A percentile compares a stretch with the other conserved stretches of the same genome.
These are phyloP conservation scores for Cyprinodon diabolis DNA, from an alignment of 2,797 vertebrate genomes.

Conservation along the genomic window DNA sequence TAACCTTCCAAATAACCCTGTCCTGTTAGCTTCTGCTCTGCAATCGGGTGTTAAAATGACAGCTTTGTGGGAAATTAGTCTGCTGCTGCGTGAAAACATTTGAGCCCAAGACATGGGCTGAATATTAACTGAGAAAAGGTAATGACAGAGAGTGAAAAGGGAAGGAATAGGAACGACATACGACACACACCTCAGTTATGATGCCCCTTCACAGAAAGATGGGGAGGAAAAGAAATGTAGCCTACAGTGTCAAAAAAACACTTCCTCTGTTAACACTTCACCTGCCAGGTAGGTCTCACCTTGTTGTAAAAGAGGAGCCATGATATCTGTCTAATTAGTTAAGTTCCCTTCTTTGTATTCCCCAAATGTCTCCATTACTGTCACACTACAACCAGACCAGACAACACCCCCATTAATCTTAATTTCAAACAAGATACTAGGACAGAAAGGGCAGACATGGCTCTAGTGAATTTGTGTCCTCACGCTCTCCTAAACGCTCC, in stretches of 20 bases:
- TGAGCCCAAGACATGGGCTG: conserved; percentile 33
- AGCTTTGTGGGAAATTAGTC: conserved; percentile 50
- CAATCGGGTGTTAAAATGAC: conserved; percentile 51
- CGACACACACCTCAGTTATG: conserved; percentile 17
- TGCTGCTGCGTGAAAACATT: conserved; percentile 49
- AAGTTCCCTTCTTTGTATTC: conserved; percentile 25
- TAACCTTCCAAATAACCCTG: conserved; percentile 60
- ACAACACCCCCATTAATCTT: conserved; percentile 60
- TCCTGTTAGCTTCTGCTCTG: conserved; percentile 26
- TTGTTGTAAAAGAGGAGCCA: not conserved
- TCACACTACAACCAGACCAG: conserved; percentile 25
- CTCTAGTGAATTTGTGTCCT: conserved; percentile 43
- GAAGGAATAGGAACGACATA: conserved; percentile 5
- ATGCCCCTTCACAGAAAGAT: conserved; percentile 8
- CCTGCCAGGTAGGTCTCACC: not conserved
- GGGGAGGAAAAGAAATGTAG: not conserved
- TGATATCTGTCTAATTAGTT: conserved; percentile 13
- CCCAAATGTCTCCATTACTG: conserved; percentile 12
- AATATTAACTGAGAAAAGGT: conserved; percentile 55
- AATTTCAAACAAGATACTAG: conserved; percentile 36
- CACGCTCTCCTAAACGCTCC: conserved; percentile 45
- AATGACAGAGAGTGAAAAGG: conserved; percentile 14
- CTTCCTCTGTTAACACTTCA: not conserved
- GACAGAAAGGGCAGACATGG: conserved; percentile 39
- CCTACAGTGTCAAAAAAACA: not conserved